Percentiles rank a stretch among this genome's conserved stretches.
These are phyloP conservation scores for Leucoraja ocellata DNA, from an alignment of 2,797 vertebrate species.

Conservation along the genomic window DNA sequence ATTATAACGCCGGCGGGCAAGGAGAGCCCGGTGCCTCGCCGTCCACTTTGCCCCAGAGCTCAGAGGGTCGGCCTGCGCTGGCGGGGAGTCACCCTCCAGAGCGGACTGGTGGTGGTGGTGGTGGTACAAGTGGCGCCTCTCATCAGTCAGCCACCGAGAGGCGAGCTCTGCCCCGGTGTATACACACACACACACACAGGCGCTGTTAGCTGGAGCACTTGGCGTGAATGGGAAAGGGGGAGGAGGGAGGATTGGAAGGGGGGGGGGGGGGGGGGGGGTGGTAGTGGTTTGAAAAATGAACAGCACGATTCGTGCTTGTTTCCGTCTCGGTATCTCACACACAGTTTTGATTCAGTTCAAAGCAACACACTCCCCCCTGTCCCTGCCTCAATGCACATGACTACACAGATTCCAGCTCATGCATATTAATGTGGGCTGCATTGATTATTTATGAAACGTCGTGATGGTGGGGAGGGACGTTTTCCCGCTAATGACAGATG, in stretches of 20 bases:
- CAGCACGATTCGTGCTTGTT: conserved; percentile 56
- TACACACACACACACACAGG: conserved; percentile 47
- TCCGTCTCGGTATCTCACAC: conserved; percentile 61
- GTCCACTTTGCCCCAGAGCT: conserved; percentile 61
- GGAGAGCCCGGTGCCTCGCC: conserved; percentile 49
- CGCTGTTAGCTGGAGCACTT: conserved; percentile 61
- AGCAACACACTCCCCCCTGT: conserved; percentile 71
- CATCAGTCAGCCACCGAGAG: conserved; percentile 89
- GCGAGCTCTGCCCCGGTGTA: conserved; percentile 46
- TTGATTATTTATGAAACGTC: conserved; percentile 81
- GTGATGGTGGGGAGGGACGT: conserved; percentile 68
- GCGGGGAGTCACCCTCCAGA: conserved; percentile 85
- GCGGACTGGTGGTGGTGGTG: conserved; percentile 51
- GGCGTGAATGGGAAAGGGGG: conserved; percentile 49
- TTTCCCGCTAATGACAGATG: conserved; percentile 59
- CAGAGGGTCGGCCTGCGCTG: conserved; percentile 63
- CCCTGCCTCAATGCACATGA: conserved; percentile 78
- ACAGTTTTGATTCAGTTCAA: conserved; percentile 68
- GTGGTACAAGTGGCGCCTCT: conserved; percentile 61
- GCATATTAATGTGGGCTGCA: conserved; percentile 74
- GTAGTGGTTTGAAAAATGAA: conserved; percentile 43
- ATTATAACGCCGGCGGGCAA: conserved; percentile 73
- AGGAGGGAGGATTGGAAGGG: conserved; percentile 47
- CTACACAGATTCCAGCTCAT: conserved; percentile 77
- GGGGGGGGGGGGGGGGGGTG: not conserved